These are phyloP conservation scores for Proterorhinus semilunaris DNA, from an alignment of 2,113 vertebrate species.

Conservation along the genomic window DNA sequence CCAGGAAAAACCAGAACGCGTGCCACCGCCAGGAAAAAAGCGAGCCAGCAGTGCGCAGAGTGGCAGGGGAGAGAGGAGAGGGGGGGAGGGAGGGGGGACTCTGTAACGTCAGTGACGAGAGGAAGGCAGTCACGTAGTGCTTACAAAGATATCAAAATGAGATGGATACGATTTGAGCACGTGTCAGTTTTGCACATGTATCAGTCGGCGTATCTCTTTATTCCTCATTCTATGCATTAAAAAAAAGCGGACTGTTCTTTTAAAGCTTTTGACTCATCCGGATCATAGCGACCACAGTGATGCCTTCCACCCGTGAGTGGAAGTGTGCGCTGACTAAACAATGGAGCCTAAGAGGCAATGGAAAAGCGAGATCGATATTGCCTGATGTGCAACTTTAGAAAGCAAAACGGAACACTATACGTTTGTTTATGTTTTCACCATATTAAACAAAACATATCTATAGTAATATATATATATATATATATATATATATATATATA, in stretches of 20 bases:
- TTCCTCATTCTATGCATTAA: not conserved
- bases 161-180: too few relatives aligned
- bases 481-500: too few relatives aligned
- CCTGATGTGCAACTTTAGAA: not conserved
- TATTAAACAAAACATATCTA: too few relatives aligned
- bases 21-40: slow-evolving; percentile 37
- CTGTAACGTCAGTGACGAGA: slow-evolving; percentile 49
- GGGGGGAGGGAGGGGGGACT: slow-evolving; percentile 1
- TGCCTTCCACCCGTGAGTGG: not conserved
- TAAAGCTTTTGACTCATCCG: not conserved
- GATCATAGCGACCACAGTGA: not conserved
- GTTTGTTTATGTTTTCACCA: not conserved
- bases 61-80: slow-evolving; percentile 24
- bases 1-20: slow-evolving; percentile 24
- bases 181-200: too few relatives aligned
- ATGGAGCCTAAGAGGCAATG: not conserved
- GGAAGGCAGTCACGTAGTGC: slow-evolving; percentile 15
- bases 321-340: slow-evolving; percentile 20
- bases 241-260: not conserved
- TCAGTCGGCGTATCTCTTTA: too few relatives aligned
- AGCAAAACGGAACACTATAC: not conserved
- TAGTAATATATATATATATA: too few relatives aligned
- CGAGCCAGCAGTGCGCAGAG: slow-evolving; percentile 55
- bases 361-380: not conserved
- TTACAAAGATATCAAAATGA: too few relatives aligned